phyloP scores from a whole-genome alignment of 2,797 vertebrate species.

The Rhincodon typus region DNA sequence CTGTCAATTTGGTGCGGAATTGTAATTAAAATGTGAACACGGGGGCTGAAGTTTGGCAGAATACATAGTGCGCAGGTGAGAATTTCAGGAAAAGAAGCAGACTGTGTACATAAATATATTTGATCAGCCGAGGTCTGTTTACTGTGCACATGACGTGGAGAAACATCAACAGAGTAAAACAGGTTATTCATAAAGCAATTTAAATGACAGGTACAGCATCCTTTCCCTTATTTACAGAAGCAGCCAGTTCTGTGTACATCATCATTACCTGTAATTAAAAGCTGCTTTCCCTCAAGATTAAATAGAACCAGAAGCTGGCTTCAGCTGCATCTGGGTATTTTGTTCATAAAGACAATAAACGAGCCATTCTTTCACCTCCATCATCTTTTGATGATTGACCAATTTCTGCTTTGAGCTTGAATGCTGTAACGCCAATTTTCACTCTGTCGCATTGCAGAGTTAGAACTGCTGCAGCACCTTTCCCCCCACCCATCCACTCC shows the following conservation, averaged over 20 bases:
- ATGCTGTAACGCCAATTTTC: not conserved
- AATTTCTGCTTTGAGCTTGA: not conserved
- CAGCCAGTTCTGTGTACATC: constrained; percentile 14
- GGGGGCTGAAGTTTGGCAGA: not conserved
- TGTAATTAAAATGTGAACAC: not conserved
- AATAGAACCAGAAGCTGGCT: not conserved
- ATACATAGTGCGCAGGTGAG: not conserved
- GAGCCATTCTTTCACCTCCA: not conserved
- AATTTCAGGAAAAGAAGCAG: not conserved
- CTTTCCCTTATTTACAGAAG: constrained; percentile 2
- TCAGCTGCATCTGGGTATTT: not conserved
- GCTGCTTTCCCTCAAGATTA: not conserved
- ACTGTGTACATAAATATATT: constrained; percentile 1
- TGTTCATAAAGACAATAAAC: not conserved
- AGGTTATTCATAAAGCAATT: constrained; percentile 23
- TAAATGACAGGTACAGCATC: not conserved
- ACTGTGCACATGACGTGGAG: not conserved
- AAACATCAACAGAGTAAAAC: not conserved
- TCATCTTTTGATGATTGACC: not conserved
- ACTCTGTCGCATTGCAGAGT: not conserved
- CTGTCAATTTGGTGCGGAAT: not conserved
- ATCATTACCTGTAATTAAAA: constrained; percentile 11
- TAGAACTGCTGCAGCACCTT: not conserved
- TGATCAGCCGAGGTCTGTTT: constrained; percentile 15
- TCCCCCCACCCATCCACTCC: too few relatives aligned